phyloP scores from a whole-genome alignment of 1,140 invertebrate genomes.

The Drosophila suzukii region DNA sequence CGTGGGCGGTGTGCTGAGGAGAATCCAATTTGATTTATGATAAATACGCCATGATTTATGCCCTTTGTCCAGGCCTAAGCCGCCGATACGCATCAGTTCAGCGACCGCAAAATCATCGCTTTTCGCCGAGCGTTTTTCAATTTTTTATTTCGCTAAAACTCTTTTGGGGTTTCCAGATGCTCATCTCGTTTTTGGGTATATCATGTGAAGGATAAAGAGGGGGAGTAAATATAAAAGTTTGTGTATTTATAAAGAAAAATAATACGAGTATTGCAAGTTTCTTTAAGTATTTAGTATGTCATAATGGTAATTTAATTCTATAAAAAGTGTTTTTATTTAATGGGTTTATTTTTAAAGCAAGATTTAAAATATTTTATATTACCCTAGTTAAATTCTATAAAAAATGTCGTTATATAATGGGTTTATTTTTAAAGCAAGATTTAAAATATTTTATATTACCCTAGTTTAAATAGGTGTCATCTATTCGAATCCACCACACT shows the following conservation, averaged over 20 bases:
- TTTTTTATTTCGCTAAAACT: conserved; percentile 75
- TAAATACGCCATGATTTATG: conserved; percentile 81
- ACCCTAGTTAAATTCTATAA: too few species aligned
- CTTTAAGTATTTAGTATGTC: too few species aligned
- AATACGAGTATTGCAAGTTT: too few species aligned
- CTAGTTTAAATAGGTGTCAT: not conserved
- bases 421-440: too few species aligned
- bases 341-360: too few species aligned
- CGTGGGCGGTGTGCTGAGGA: conserved; percentile 39
- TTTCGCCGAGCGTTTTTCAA: conserved; percentile 58
- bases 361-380: too few species aligned
- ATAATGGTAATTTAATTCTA: too few species aligned
- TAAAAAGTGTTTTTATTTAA: too few species aligned
- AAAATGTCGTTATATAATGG: too few species aligned
- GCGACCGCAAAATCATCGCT: conserved; percentile 65
- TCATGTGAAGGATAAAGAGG: not conserved
- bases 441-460: too few species aligned
- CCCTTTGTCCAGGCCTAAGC: conserved; percentile 77
- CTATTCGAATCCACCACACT: not conserved
- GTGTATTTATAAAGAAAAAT: not conserved
- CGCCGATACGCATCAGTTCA: conserved; percentile 51
- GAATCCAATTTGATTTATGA: conserved; percentile 82
- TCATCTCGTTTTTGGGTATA: conserved; percentile 11
- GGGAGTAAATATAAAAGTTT: not conserved
- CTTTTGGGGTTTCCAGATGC: conserved; percentile 37